phyloP scores from a whole-genome alignment of 2,888 invertebrate species.

The Protonemura montana region DNA sequence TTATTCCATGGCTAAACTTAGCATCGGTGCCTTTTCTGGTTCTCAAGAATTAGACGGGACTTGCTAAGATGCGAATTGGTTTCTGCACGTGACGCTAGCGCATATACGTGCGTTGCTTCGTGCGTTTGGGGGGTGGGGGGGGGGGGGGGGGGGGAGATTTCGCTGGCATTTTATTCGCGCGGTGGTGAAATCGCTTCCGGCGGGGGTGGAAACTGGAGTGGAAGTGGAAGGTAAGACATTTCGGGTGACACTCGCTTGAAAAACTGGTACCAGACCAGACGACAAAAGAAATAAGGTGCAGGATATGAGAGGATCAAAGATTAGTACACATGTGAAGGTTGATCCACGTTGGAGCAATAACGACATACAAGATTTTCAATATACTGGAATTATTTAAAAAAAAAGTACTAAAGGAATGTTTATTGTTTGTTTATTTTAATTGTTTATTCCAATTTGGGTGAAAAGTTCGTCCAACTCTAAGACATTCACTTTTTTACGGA shows the following conservation, averaged over 20 bases:
- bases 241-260: not conserved
- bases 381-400: too few relatives aligned
- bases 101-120: not conserved
- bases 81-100: too few relatives aligned
- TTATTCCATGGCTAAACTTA: too few relatives aligned
- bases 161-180: conserved; percentile 1
- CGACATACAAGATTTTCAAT: too few relatives aligned
- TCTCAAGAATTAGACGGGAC: too few relatives aligned
- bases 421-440: not conserved
- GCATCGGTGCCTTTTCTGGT: too few relatives aligned
- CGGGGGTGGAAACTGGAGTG: conserved; percentile 14
- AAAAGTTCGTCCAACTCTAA: not conserved
- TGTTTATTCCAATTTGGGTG: not conserved
- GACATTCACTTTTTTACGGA: conserved; percentile 9
- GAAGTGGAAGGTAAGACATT: not conserved
- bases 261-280: not conserved
- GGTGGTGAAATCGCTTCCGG: not conserved
- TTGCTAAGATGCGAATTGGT: too few relatives aligned
- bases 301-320: not conserved
- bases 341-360: not conserved
- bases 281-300: not conserved
- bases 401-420: too few relatives aligned
- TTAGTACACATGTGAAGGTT: not conserved
- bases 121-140: too few relatives aligned
- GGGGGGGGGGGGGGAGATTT: not conserved